Evolutionary conservation across 2,113 vertebrate species (phyloP).

Genomic region (Lampris incognitus): DNA sequence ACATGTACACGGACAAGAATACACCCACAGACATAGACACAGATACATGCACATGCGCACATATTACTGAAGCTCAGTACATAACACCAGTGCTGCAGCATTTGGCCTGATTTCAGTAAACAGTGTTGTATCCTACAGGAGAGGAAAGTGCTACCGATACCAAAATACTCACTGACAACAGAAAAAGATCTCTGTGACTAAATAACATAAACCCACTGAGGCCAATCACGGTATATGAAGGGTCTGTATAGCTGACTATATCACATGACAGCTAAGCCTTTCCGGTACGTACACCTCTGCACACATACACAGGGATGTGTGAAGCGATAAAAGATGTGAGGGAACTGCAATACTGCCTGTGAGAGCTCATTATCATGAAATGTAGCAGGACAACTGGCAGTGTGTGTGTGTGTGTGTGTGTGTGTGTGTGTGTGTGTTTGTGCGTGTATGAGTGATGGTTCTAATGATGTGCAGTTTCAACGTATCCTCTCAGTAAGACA

Average conservation of each 20-base stretch:
- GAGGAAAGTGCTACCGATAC: constrained; percentile 3
- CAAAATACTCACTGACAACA: constrained; percentile 9
- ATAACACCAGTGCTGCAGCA: constrained; percentile 15
- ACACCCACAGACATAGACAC: not conserved
- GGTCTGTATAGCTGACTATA: not conserved
- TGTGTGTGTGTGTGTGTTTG: constrained; percentile 3
- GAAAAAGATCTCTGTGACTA: not conserved
- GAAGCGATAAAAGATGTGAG: constrained; percentile 18
- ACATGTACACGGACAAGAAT: constrained; percentile 9
- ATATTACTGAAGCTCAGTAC: constrained; percentile 12
- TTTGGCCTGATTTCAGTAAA: constrained; percentile 42
- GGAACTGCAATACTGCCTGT: constrained; percentile 24
- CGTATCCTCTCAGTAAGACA: constrained; percentile 28
- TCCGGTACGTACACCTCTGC: constrained; percentile 9
- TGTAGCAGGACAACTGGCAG: constrained; percentile 16
- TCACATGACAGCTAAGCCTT: not conserved
- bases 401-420: not conserved
- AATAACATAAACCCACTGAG: constrained; percentile 22
- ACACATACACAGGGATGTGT: constrained; percentile 23
- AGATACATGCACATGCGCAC: not conserved
- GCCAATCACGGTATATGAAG: constrained; percentile 10
- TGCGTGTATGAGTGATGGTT: constrained; percentile 10
- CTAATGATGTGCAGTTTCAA: constrained; percentile 29
- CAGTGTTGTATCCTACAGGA: not conserved
- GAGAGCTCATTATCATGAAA: constrained; percentile 33